phyloP scores from a whole-genome alignment of 2,113 vertebrate species.

The Aspiorhynchus laticeps region DNA sequence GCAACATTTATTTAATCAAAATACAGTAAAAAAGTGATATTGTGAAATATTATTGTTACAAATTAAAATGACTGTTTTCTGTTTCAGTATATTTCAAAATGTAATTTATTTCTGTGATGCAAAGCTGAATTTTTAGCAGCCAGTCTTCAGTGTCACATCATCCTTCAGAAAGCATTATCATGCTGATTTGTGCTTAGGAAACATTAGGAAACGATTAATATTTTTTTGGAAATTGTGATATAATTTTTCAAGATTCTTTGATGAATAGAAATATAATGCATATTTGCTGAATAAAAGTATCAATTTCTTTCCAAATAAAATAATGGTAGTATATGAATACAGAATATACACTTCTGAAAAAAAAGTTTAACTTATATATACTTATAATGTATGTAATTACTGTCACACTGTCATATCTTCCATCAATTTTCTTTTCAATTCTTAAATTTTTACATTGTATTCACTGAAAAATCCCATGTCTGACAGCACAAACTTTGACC shows the following conservation, averaged over 20 bases:
- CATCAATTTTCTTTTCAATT: background rate
- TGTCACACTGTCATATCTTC: too few species aligned
- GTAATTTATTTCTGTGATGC: background rate
- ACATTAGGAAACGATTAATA: too few species aligned
- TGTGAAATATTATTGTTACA: background rate
- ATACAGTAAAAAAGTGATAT: background rate
- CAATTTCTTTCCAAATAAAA: too few species aligned
- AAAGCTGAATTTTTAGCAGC: background rate
- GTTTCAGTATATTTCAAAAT: background rate
- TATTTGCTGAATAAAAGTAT: too few species aligned
- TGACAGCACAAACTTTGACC: background rate
- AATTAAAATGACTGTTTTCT: background rate
- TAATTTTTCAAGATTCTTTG: background rate
- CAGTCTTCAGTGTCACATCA: background rate
- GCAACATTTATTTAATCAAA: background rate
- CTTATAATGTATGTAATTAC: too few species aligned
- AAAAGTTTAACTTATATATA: too few species aligned
- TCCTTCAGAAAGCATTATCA: background rate
- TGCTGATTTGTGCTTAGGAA: background rate
- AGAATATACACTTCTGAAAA: too few species aligned
- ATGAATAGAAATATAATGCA: too few species aligned
- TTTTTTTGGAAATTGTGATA: too few species aligned
- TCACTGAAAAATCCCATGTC: background rate
- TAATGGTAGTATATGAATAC: too few species aligned
- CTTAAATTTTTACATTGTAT: background rate